Evolutionary conservation across 2,113 vertebrate species (phyloP), one percentile per base, ranked within the genome.

Genomic region (Oncorhynchus mykiss): DNA sequence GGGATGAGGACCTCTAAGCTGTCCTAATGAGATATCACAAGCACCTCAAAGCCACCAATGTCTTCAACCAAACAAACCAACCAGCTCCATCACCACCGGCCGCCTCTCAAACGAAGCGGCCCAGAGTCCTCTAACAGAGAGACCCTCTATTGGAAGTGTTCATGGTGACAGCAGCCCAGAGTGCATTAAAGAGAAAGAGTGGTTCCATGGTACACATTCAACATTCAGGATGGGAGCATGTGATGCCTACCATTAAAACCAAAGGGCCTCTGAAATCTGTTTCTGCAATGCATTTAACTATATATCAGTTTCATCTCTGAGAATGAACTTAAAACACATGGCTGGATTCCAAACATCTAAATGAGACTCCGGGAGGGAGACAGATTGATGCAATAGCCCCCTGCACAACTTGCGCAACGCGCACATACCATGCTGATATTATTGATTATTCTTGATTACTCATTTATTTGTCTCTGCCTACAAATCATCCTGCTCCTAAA

Each of bases 201-300:
- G 29, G 70, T 51, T 49, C 27, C 24, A 75, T 18, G 51, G n/a
- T 59, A 18, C 24, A 69, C 71, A 62, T 71, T 27, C 70, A 67
- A 54, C 59, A 14, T 64, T 78, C 67, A 67, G 76, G 16, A 48
- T 51, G 64, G 39, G 75, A 73, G 65, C 74, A 75, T 69, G 60
- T 54, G 73, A 72, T 74, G 77, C 73, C 79, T 71, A 77, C 64
- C 67, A 51, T 25, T 62, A 62, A 78, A 86, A 83, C 79, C 81
- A 27, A 79, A 79, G 76, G 74, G 62, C 76, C 78, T 76, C 64
- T 31, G 13, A 65, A 67, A 73, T 74, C 18, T 71, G 7, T 59
- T 71, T 65, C 49, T 62, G 73, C 66, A 80, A 71, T 78, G 74
- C 34, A 71, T 74, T 31, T 74, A 84, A 76, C 13, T 72, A 78